phyloP scores from a whole-genome alignment of 1,140 invertebrate genomes.

The Lucilia cuprina region DNA sequence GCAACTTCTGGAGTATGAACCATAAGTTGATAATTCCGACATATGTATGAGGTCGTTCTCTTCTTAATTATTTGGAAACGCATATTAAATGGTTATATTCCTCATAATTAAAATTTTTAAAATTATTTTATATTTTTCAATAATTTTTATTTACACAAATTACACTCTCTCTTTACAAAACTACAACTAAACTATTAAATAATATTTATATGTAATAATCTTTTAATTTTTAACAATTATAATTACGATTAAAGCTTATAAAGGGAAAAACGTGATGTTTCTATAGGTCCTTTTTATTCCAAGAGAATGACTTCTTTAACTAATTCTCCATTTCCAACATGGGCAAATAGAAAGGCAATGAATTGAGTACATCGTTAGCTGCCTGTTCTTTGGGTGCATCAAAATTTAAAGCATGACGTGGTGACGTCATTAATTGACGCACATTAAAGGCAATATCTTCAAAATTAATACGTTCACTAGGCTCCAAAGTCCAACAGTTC shows the following conservation, averaged over 20 bases:
- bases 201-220: too few relatives aligned
- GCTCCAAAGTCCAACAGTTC: constrained; percentile 85
- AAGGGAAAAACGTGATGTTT: background rate
- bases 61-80: too few relatives aligned
- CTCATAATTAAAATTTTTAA: too few relatives aligned
- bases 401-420: constrained; percentile 55
- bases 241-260: background rate
- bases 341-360: constrained; percentile 57
- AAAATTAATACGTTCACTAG: constrained; percentile 78
- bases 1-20: too few relatives aligned
- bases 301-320: too few relatives aligned
- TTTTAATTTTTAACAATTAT: too few relatives aligned
- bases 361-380: constrained; percentile 34
- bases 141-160: background rate
- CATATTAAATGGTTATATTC: too few relatives aligned
- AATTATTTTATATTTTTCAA: background rate
- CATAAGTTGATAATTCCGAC: too few relatives aligned
- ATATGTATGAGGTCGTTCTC: too few relatives aligned
- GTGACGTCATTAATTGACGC: constrained; percentile 59
- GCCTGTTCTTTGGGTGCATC: constrained; percentile 40
- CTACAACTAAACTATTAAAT: background rate
- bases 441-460: constrained; percentile 65
- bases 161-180: background rate
- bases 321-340: constrained; percentile 52
- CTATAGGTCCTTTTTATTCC: background rate